Base-by-base conservation (phyloP, 2,888 invertebrate genomes). In the Ypsolopha sequella region DNA sequence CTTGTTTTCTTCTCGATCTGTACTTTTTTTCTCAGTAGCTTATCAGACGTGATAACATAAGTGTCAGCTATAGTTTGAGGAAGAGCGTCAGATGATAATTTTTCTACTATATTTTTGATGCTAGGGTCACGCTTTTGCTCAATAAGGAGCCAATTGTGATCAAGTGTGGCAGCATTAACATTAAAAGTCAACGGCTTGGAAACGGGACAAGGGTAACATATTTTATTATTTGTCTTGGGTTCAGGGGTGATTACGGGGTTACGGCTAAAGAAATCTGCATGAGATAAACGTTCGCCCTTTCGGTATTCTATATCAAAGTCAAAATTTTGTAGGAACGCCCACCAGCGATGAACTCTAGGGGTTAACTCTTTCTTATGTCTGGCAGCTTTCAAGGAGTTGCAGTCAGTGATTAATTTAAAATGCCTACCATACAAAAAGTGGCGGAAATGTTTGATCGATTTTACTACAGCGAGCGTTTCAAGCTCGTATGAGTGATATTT, bases 41-140 rank as follows among this genome's bases (percentile, higher is more conserved):
- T 56, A 39, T 55, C 52, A 45, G 45, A 14, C 3, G 46, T 14
- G 41, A 54, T 48, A n/a, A 53, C 43, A 35, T 55, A 54, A 39
- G 53, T 52, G 34, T 54, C 46, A 1, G 49, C 46, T 7, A 53
- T 35, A 13, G 38, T 52, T 41, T 52, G 35, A 8, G 54, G 52
- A 35, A 55, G 51, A 2, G 53, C 33, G 34, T 55, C 56, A 33
- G 35, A n/a, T 45, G 52, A 48, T 36, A 55, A 44, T 38, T 53
- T 11, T 10, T 52, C 53, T 13, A 52, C 49, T 34, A 55, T 53
- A n/a, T 46, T 51, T 8, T 8, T 43, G 14, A 54, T 6, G 41
- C 10, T 41, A 41, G 41, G n/a, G 2, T 41, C 33, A 1, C 39
- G 39, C 13, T 54, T 47, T 47, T 41, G 6, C 11, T 41, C 36